Base-by-base conservation (phyloP, 2,797 vertebrate genomes). In the Fundulus diaphanus region DNA sequence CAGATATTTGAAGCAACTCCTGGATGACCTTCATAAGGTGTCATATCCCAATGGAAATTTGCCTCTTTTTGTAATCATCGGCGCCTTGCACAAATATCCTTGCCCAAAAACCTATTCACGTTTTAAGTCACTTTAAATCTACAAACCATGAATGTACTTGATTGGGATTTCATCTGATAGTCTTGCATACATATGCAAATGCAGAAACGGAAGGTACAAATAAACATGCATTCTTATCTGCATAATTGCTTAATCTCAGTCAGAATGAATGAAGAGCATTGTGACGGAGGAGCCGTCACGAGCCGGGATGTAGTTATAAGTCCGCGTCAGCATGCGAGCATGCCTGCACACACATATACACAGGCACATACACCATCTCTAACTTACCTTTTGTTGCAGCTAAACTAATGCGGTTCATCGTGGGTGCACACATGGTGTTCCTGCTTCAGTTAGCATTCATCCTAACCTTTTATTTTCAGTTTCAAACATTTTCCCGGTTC, bases 1-100 rank as follows among this genome's bases (percentile, higher is more conserved):
- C 61, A 72, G 59, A 77, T 80, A 68, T 66, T 40, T 49, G 7
- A 76, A 80, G 40, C 40, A 54, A 67, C 72, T 71, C 83, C 37
- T 1, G 5, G 80, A 79, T 2, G 20, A 61, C 70, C 51, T 1
- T 77, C 52, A 29, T 57, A 78, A 31, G 79, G 49, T 49, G 56
- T 82, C 66, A 67, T 73, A 80, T 82, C 68, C 76, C 18, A 74
- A 31, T 46, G 12, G 15, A 57, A 1, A 16, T 73, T 31, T 59
- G 63, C 54, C 61, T 70, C 67, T 75, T 11, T 82, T 70, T 78
- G 72, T 46, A 83, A 37, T 79, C 67, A 24, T 35, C 9, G 2
- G 9, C 22, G 9, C 1, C 18, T 0, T 11, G 33, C 31, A 56
- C 31, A 31, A 83, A 7, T 27, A 44, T 18, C 77, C 31, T 72